Conservation (phyloP, 2,113 vertebrate genomes). For the Tretioscincus oriximinensis region DNA sequence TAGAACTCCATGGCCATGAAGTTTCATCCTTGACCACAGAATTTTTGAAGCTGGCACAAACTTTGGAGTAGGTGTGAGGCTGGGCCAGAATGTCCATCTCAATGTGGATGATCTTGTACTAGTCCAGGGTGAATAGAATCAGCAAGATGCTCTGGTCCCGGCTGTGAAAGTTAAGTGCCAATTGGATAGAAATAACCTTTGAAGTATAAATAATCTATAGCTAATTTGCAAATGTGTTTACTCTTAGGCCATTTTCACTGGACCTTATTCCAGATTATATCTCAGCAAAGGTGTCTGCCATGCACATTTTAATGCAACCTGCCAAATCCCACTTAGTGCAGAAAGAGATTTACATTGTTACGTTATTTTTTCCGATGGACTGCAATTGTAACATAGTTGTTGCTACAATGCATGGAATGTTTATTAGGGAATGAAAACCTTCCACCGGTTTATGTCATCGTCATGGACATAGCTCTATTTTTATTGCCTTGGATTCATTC, state of each 20-base stretch:
- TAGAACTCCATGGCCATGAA: too few relatives aligned
- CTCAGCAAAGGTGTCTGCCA: too few relatives aligned
- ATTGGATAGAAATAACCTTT: not conserved
- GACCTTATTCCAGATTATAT: too few relatives aligned
- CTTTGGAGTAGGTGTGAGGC: too few relatives aligned
- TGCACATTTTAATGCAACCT: too few relatives aligned
- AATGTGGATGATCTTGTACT: too few relatives aligned
- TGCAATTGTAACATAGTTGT: not conserved
- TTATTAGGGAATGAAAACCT: not conserved
- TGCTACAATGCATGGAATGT: not conserved
- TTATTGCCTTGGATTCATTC: not conserved
- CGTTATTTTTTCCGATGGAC: not conserved
- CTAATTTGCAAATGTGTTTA: conserved; percentile 1
- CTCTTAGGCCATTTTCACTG: not conserved
- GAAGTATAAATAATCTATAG: not conserved
- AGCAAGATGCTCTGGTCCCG: too few relatives aligned
- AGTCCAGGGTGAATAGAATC: too few relatives aligned
- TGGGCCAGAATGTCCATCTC: too few relatives aligned
- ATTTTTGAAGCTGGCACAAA: too few relatives aligned
- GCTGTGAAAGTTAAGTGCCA: too few relatives aligned
- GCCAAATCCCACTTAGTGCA: not conserved
- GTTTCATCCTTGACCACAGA: too few relatives aligned
- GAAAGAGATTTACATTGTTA: not conserved
- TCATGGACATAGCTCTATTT: not conserved
- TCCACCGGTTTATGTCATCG: not conserved